Evolutionary conservation across 2,888 invertebrate genomes (phyloP).

Genomic region (Ophioninae sp.): DNA sequence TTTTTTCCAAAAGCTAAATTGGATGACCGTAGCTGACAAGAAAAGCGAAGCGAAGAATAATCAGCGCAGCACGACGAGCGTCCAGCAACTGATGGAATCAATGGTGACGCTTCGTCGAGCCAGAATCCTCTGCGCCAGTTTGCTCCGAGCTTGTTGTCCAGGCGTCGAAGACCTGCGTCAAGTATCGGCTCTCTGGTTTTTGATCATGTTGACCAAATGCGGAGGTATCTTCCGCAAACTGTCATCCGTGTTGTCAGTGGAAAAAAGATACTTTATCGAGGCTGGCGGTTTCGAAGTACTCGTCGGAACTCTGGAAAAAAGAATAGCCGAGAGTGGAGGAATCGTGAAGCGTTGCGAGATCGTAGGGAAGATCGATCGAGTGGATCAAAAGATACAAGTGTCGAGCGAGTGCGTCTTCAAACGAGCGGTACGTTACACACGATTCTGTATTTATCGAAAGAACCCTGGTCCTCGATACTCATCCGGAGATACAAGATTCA

Average conservation of each 20-base stretch:
- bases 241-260: constrained; percentile 65
- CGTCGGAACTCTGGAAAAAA: constrained; percentile 57
- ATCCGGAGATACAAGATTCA: neutral
- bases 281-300: constrained; percentile 66
- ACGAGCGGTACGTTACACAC: constrained; percentile 46
- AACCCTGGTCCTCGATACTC: neutral
- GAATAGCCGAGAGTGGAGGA: constrained; percentile 60
- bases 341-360: constrained; percentile 62
- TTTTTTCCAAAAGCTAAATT: neutral
- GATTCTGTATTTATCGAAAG: neutral
- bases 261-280: constrained; percentile 68
- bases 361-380: constrained; percentile 67
- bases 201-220: constrained; percentile 69
- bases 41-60: constrained; percentile 38
- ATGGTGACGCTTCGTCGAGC: constrained; percentile 63
- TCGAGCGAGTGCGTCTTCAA: constrained; percentile 66
- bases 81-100: constrained; percentile 63
- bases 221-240: constrained; percentile 70
- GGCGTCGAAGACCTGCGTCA: constrained; percentile 66
- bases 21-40: neutral
- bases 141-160: constrained; percentile 67
- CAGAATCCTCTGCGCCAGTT: constrained; percentile 67
- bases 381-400: constrained; percentile 66
- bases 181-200: constrained; percentile 71
- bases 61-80: constrained; percentile 66